phyloP scores from a whole-genome alignment of 2,113 vertebrate species.

The Numenius arquata region DNA sequence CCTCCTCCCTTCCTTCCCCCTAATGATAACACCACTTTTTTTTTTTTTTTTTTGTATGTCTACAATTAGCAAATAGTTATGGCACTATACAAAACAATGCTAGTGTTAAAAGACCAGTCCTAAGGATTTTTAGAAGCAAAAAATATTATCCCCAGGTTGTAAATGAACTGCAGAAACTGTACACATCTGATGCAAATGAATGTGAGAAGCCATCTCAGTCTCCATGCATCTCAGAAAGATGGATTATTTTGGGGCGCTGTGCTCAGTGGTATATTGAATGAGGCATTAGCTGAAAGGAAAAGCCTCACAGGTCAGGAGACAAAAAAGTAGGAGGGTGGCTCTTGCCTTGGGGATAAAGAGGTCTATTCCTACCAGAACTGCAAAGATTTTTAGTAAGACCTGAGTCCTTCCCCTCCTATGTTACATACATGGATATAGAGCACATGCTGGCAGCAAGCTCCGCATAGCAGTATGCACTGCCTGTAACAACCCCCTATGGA shows the following conservation, averaged over 20 bases:
- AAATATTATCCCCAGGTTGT: not conserved
- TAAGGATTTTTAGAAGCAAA: not conserved
- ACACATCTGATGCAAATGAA: not conserved
- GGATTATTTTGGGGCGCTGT: not conserved
- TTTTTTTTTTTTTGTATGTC: not conserved
- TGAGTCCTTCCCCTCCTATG: not conserved
- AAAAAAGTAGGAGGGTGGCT: not conserved
- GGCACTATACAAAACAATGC: not conserved
- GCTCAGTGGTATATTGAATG: not conserved
- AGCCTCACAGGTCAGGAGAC: not conserved
- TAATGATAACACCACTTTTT: not conserved
- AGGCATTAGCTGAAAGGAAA: not conserved
- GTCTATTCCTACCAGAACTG: not conserved
- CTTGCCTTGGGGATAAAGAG: not conserved
- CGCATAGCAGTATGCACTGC: fast-evolving
- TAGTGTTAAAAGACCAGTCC: not conserved
- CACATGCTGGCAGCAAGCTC: not conserved
- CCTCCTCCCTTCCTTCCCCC: fast-evolving
- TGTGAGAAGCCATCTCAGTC: not conserved
- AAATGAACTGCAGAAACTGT: not conserved
- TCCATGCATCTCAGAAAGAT: not conserved
- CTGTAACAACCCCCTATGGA: not conserved
- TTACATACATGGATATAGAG: not conserved
- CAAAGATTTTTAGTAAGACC: not conserved
- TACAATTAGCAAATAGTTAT: not conserved